phyloP scores from a whole-genome alignment of 2,797 vertebrate genomes.

The Carapus acus region DNA sequence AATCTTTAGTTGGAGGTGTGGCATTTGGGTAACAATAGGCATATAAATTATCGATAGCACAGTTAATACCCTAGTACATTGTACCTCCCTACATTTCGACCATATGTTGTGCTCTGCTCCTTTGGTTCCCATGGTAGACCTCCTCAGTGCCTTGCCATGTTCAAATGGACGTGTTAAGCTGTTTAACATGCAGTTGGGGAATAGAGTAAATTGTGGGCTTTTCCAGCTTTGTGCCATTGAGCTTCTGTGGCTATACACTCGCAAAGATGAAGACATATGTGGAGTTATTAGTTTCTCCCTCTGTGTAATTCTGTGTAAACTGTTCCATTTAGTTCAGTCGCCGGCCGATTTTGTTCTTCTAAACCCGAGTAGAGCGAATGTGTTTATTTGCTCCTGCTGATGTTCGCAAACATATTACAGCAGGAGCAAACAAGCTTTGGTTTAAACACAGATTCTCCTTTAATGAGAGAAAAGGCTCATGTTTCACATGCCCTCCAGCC shows the following conservation, averaged over 20 bases:
- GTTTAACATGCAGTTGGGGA: constrained; percentile 64
- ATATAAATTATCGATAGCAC: constrained; percentile 45
- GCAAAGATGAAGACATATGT: constrained; percentile 59
- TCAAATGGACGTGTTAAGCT: constrained; percentile 61
- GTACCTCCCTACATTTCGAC: constrained; percentile 57
- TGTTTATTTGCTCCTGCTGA: constrained; percentile 67
- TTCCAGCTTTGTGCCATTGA: constrained; percentile 51
- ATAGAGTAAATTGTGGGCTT: constrained; percentile 61
- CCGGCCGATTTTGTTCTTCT: constrained; percentile 54
- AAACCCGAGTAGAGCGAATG: constrained; percentile 49
- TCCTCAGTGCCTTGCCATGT: constrained; percentile 55
- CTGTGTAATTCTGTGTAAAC: constrained; percentile 61
- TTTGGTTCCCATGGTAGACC: constrained; percentile 53
- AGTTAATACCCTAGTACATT: constrained; percentile 38
- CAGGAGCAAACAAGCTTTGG: constrained; percentile 66
- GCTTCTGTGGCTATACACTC: constrained; percentile 39
- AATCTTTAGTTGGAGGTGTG: constrained; percentile 38
- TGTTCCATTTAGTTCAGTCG: constrained; percentile 62
- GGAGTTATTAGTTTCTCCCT: constrained; percentile 57
- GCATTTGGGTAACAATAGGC: constrained; percentile 42
- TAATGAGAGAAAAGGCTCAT: constrained; percentile 70
- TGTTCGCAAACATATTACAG: constrained; percentile 69
- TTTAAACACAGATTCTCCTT: constrained; percentile 68
- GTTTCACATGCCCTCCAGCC: constrained; percentile 67
- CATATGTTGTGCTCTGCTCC: constrained; percentile 61